Conservation (phyloP, 92 coral and sea anemone species). For the Epizoanthus fatuus region DNA sequence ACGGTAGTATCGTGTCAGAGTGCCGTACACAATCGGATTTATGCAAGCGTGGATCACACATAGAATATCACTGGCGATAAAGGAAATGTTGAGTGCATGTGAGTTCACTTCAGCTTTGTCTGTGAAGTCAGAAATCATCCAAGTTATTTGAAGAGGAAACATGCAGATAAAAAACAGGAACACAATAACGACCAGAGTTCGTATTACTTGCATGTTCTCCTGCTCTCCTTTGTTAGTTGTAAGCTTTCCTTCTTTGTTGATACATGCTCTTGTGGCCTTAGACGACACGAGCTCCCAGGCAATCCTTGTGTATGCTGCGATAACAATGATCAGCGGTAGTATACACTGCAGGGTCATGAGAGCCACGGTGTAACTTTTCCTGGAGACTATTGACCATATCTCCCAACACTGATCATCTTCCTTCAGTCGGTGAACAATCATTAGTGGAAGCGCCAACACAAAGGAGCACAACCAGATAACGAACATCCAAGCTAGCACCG, state of each 20-base stretch:
- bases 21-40: conserved; percentile 27
- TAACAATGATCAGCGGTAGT: background rate
- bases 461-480: conserved; percentile 3
- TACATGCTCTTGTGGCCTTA: conserved; percentile 1
- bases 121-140: background rate
- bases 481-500: background rate
- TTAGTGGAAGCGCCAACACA: background rate
- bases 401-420: background rate
- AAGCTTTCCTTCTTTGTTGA: conserved; percentile 12
- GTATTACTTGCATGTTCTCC: conserved; percentile 35
- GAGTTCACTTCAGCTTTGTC: background rate
- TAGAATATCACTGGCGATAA: background rate
- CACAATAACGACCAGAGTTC: conserved; percentile 7
- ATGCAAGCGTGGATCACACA: conserved; percentile 13
- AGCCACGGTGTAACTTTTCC: background rate
- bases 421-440: background rate
- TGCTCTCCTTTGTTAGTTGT: conserved; percentile 16
- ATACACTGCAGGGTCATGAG: conserved; percentile 19
- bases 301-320: conserved; percentile 3
- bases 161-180: conserved; percentile 15
- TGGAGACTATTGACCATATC: background rate
- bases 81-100: background rate
- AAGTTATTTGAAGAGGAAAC: conserved; percentile 15
- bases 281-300: conserved; percentile 5
- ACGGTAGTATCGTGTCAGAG: conserved; percentile 15